These are phyloP conservation scores for Melieria omissa DNA, from an alignment of 2,888 invertebrate species.

Conservation along the genomic window DNA sequence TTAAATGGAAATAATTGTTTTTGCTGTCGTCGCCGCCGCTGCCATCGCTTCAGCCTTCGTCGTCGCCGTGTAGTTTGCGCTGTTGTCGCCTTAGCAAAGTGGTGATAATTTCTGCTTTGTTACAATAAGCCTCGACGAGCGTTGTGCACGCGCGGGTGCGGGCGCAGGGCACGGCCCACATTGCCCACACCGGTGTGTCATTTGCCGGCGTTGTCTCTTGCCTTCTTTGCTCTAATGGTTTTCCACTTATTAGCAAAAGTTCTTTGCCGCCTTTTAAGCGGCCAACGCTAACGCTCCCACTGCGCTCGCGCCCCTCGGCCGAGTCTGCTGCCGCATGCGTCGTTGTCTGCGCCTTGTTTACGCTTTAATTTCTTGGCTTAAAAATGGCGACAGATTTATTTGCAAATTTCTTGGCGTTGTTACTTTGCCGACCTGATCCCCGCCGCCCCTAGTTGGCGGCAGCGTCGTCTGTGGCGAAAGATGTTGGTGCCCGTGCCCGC, in stretches of 20 bases:
- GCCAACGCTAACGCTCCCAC: neutral
- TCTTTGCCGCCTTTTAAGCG: conserved; percentile 53
- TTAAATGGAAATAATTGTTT: conserved; percentile 45
- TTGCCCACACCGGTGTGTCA: neutral
- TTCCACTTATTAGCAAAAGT: conserved; percentile 61
- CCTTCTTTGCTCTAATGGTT: conserved; percentile 25
- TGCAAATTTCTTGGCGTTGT: conserved; percentile 51
- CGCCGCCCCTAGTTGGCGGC: too few relatives aligned
- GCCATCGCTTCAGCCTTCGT: neutral
- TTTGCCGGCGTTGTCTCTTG: neutral
- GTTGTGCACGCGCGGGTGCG: neutral
- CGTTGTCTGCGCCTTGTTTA: conserved; percentile 38
- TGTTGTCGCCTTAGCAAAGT: conserved; percentile 56
- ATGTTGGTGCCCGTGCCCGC: neutral
- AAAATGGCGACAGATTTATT: conserved; percentile 60
- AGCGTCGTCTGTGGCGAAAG: neutral
- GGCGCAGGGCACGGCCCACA: neutral
- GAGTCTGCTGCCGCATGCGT: conserved; percentile 18
- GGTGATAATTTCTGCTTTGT: conserved; percentile 62
- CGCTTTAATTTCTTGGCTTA: conserved; percentile 49
- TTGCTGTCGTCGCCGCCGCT: conserved; percentile 30
- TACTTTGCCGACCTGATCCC: neutral
- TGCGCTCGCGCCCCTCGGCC: neutral
- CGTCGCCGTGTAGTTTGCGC: conserved; percentile 36
- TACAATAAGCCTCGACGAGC: conserved; percentile 42